These are phyloP conservation scores for Chlorodrepanis virens DNA, from an alignment of 2,113 vertebrate genomes.

Conservation along the genomic window DNA sequence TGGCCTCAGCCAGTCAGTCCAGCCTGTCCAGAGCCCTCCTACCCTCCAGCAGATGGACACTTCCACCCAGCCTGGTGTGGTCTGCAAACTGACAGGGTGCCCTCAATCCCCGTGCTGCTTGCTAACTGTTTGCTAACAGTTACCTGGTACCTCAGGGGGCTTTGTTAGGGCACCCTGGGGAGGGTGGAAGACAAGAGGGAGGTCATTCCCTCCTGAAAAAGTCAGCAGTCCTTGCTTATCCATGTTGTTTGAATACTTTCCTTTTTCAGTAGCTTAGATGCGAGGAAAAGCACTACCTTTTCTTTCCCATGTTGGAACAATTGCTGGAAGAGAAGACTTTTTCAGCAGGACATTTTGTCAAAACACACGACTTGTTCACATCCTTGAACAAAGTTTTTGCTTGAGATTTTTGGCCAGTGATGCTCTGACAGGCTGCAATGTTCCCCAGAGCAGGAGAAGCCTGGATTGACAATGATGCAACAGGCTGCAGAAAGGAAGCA, in stretches of 20 bases:
- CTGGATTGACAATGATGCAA: not conserved
- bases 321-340: not conserved
- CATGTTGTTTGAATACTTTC: not conserved
- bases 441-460: not conserved
- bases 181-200: not conserved
- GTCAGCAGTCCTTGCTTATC: not conserved
- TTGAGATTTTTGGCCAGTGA: not conserved
- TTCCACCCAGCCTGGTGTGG: not conserved
- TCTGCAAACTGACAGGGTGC: not conserved
- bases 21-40: not conserved
- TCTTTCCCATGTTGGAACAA: not conserved
- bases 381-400: not conserved
- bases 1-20: not conserved
- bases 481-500: not conserved
- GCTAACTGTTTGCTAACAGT: not conserved
- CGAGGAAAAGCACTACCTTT: not conserved
- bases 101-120: rapidly evolving
- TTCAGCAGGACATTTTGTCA: not conserved
- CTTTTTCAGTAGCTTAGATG: not conserved
- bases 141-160: not conserved
- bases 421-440: not conserved
- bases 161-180: not conserved
- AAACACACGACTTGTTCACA: not conserved
- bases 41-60: not conserved
- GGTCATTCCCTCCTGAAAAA: not conserved